Conservation (phyloP, 2,113 vertebrate genomes). For the Oceanites oceanicus region DNA sequence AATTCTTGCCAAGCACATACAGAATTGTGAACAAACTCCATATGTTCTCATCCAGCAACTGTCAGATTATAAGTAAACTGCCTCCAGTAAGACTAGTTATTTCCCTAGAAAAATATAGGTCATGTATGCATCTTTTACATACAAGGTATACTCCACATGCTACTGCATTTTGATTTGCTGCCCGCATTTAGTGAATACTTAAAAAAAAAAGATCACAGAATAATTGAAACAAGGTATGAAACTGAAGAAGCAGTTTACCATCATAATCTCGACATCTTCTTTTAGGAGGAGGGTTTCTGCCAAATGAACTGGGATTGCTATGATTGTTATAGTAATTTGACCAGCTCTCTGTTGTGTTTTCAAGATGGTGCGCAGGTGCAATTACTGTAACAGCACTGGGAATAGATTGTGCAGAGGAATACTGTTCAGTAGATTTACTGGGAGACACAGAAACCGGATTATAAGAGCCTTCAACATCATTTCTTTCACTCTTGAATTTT, state of each 20-base stretch:
- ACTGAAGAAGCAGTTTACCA: constrained; percentile 73
- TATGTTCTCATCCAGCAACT: neutral
- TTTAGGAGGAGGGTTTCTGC: constrained; percentile 84
- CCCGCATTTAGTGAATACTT: neutral
- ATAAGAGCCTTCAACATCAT: constrained; percentile 79
- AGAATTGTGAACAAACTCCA: neutral
- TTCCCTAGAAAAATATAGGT: neutral
- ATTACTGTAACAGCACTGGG: constrained; percentile 84
- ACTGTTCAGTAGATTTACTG: constrained; percentile 75
- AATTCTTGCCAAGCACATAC: neutral
- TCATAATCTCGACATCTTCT: constrained; percentile 97
- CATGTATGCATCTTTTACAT: neutral
- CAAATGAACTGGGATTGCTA: constrained; percentile 85
- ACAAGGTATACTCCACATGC: neutral
- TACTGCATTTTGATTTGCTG: neutral
- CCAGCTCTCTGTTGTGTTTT: constrained; percentile 96
- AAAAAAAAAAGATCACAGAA: neutral
- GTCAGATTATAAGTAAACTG: neutral
- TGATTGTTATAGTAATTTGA: constrained; percentile 89
- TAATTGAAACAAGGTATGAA: neutral
- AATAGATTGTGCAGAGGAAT: constrained; percentile 81
- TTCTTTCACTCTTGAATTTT: constrained; percentile 82
- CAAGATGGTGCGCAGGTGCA: constrained; percentile 89
- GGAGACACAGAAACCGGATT: constrained; percentile 72
- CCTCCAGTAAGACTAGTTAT: neutral